Evolutionary conservation across 1,140 invertebrate species (phyloP), one percentile per base, ranked within the genome.

Genomic region (Lysiphlebus fabarum): DNA sequence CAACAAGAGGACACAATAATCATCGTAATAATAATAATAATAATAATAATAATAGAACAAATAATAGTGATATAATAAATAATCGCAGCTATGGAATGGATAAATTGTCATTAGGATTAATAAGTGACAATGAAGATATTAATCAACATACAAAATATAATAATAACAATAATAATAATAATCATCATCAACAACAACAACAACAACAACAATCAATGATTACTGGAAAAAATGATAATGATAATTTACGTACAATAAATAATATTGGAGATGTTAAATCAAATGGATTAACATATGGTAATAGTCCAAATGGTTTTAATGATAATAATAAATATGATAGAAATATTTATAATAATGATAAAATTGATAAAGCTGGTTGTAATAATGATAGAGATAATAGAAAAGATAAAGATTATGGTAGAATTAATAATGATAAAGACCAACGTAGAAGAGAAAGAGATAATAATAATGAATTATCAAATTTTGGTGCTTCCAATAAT

Each of bases 51-150:
- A 67, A 74, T 66, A 68, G 69, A 69, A 67, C 67, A 36, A 56
- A 59, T 55, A 72, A 68, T 54, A 67, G 66, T 62, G 66, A 71
- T 55, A 58, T 70, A 61, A 41, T 65, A 42, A 68, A 65, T 33
- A 49, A 59, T 51, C 48, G 66, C 1, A 60, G 47, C 48, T 50
- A 62, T 45, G 14, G 55, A 40, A 53, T 9, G 48, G 45, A 34
- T n/a, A 62, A 62, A 41, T 57, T 47, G 61, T 62, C 56, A 37
- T 43, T 58, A 14, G 58, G 56, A 26, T 51, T 56, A 53, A 60
- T 33, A 36, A 63, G 50, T 49, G 56, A 58, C 36, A 54, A 53
- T 48, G 63, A 63, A 36, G 55, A 56, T 10, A 56, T 45, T 59
- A 58, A 67, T 7, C 44, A 41, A 11, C 33, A 8, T 40, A 33